Percentiles rank a stretch among this genome's conserved stretches.
Evolutionary conservation across 2,888 invertebrate species (phyloP).

Genomic region (Laothoe populi): DNA sequence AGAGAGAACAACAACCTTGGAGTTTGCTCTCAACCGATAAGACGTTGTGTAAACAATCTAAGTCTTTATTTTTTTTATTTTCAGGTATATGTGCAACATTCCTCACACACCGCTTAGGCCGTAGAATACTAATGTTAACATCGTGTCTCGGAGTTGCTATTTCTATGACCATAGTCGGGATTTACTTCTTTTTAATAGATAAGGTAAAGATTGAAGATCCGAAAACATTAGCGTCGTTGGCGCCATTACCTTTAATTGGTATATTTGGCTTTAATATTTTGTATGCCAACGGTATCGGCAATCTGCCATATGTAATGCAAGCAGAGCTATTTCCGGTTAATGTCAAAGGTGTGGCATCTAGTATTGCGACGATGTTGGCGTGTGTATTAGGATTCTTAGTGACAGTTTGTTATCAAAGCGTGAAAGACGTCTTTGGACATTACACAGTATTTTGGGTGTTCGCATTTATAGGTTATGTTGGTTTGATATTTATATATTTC

Average conservation of each 20-base stretch:
- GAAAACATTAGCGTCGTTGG: conserved; percentile 62
- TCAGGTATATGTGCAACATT: conserved; percentile 77
- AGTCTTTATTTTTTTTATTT: conserved; percentile 37
- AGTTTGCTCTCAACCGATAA: no score
- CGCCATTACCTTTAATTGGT: conserved; percentile 82
- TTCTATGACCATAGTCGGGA: conserved; percentile 76
- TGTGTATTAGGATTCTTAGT: conserved; percentile 84
- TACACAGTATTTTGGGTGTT: conserved; percentile 86
- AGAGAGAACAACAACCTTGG: no score
- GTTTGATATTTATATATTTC: conserved; percentile 83
- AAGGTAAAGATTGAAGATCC: conserved; percentile 55
- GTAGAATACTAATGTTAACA: conserved; percentile 79
- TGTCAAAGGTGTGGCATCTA: conserved; percentile 86
- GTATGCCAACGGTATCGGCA: conserved; percentile 86
- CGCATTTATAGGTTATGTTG: conserved; percentile 79
- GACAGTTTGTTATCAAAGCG: conserved; percentile 85
- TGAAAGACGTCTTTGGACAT: conserved; percentile 83
- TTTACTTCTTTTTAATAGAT: conserved; percentile 83
- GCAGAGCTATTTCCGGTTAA: conserved; percentile 87
- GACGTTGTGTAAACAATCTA: not conserved
- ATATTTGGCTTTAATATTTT: conserved; percentile 84
- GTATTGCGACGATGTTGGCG: conserved; percentile 82
- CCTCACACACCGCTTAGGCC: conserved; percentile 82
- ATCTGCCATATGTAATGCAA: conserved; percentile 86
- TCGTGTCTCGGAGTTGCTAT: conserved; percentile 84